Percentiles rank a stretch among this genome's conserved stretches.
Evolutionary conservation across 1,140 invertebrate genomes (phyloP).

Genomic region (Pantala flavescens): DNA sequence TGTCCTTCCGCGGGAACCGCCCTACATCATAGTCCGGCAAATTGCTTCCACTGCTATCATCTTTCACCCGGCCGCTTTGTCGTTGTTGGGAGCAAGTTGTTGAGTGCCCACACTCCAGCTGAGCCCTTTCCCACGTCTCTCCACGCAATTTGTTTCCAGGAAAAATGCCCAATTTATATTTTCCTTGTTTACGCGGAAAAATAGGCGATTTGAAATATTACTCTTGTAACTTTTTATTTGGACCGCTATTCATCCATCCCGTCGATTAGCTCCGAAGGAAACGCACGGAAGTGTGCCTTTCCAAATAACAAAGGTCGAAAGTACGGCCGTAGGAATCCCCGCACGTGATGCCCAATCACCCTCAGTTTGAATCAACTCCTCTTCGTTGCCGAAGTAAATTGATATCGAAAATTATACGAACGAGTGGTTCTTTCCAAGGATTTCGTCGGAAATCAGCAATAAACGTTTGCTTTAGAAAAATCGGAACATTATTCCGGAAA

Average conservation of each 20-base stretch:
- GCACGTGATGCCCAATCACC: too few relatives aligned
- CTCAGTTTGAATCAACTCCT: too few relatives aligned
- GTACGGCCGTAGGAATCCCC: too few relatives aligned
- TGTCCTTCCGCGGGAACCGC: too few relatives aligned
- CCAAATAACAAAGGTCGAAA: too few relatives aligned
- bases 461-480: too few relatives aligned
- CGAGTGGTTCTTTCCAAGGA: too few relatives aligned
- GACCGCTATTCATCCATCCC: too few relatives aligned
- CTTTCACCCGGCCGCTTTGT: not conserved
- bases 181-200: not conserved
- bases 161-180: slow-evolving; percentile 8
- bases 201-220: not conserved
- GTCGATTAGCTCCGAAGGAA: not conserved
- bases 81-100: not conserved
- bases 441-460: too few relatives aligned
- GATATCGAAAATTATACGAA: too few relatives aligned
- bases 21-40: not conserved
- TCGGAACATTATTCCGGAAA: too few relatives aligned
- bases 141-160: not conserved
- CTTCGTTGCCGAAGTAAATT: too few relatives aligned
- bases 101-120: not conserved
- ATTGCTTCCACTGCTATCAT: not conserved
- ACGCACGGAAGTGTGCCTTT: not conserved
- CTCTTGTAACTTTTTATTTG: not conserved
- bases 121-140: not conserved